Conservation (phyloP, 2,113 vertebrate species). For the Erinaceus europaeus region DNA sequence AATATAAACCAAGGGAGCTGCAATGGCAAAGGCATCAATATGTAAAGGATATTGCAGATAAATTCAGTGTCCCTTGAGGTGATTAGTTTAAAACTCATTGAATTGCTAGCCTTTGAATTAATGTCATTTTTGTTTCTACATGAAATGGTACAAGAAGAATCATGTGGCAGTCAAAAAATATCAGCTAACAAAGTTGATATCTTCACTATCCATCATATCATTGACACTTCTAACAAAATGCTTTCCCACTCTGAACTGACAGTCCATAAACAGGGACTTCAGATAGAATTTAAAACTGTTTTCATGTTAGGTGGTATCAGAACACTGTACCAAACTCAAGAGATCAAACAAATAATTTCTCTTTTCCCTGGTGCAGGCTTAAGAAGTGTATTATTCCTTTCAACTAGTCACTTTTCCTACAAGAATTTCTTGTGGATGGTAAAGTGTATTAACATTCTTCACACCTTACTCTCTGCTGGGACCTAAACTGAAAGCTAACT, state of each 20-base stretch:
- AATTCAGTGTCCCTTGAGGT: background rate
- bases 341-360: conserved; percentile 64
- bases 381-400: conserved; percentile 22
- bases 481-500: conserved; percentile 45
- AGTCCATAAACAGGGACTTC: conserved; percentile 29
- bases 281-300: conserved; percentile 58
- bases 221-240: conserved; percentile 60
- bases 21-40: background rate
- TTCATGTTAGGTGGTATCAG: conserved; percentile 39
- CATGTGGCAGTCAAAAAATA: conserved; percentile 21
- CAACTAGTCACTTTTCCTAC: conserved; percentile 38
- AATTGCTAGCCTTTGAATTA: conserved; percentile 63
- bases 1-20: background rate
- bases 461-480: background rate
- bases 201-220: conserved; percentile 62
- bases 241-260: conserved; percentile 56
- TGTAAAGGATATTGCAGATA: conserved; percentile 21
- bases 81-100: conserved; percentile 37
- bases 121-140: conserved; percentile 47
- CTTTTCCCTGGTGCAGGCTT: conserved; percentile 48
- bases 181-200: conserved; percentile 58
- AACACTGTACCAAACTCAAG: background rate
- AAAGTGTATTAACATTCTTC: conserved; percentile 41
- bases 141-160: conserved; percentile 55
- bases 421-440: conserved; percentile 6